phyloP scores from a whole-genome alignment of 2,888 invertebrate genomes.

The Caenorhabditis uteleia region DNA sequence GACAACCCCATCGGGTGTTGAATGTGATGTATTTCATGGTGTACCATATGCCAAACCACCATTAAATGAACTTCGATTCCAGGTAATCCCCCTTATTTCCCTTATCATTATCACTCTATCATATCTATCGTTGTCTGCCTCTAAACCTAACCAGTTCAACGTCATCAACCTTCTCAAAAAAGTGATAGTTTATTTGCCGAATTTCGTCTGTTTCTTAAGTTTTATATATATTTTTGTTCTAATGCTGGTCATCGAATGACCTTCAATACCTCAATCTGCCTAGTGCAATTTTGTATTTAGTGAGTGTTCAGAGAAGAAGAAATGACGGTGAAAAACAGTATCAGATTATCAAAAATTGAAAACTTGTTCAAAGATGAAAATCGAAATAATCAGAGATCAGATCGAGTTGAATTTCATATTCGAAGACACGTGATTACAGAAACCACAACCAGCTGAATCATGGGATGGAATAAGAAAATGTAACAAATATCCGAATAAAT shows the following conservation, averaged over 20 bases:
- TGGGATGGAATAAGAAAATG: slow-evolving; percentile 50
- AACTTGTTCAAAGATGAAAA: not conserved
- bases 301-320: too few species aligned
- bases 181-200: slow-evolving; percentile 20
- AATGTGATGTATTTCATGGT: slow-evolving; percentile 46
- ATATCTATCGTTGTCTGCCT: not conserved
- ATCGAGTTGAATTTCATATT: slow-evolving; percentile 1
- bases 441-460: slow-evolving; percentile 46
- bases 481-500: slow-evolving; percentile 46
- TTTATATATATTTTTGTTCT: too few species aligned
- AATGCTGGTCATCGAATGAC: too few species aligned
- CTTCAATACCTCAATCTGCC: too few species aligned
- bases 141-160: slow-evolving; percentile 23
- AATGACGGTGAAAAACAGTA: not conserved
- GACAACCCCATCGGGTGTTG: slow-evolving; percentile 16
- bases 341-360: not conserved
- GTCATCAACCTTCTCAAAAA: slow-evolving; percentile 4
- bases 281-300: too few species aligned
- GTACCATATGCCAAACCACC: slow-evolving; percentile 53
- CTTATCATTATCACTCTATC: not conserved
- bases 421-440: too few species aligned
- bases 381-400: not conserved
- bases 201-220: too few species aligned
- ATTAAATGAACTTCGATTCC: slow-evolving; percentile 44
- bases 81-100: slow-evolving; percentile 33